These are phyloP conservation scores for Latheticus oryzae DNA, from an alignment of 2,888 invertebrate species.

Conservation along the genomic window DNA sequence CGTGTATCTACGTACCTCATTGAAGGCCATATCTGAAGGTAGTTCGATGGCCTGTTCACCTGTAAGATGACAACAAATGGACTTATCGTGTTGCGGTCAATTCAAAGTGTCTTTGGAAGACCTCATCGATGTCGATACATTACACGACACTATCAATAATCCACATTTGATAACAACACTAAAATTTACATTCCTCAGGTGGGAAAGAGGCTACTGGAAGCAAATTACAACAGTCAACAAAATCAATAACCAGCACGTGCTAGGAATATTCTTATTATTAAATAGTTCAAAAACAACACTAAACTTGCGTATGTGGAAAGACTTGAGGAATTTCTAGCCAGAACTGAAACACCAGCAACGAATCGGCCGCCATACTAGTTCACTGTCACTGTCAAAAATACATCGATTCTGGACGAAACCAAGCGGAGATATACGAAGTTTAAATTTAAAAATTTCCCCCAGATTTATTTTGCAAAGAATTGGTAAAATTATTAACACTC, in stretches of 20 bases:
- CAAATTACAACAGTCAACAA: background rate
- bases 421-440: conserved; percentile 15
- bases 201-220: conserved; percentile 32
- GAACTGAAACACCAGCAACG: conserved; percentile 55
- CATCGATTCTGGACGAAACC: no score
- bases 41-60: conserved; percentile 70
- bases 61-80: conserved; percentile 66
- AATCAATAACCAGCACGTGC: conserved; percentile 1
- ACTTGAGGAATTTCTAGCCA: conserved; percentile 50
- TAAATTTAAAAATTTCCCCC: no score
- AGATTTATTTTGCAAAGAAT: no score
- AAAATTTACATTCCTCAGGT: conserved; percentile 53
- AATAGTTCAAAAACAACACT: no score
- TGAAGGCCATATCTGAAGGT: conserved; percentile 80
- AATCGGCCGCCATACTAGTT: conserved; percentile 59
- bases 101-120: conserved; percentile 18
- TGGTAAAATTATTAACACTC: no score
- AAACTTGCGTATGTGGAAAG: conserved; percentile 30
- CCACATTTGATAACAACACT: conserved; percentile 42
- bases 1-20: conserved; percentile 75
- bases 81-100: conserved; percentile 31
- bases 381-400: no score
- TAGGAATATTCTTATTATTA: conserved; percentile 2
- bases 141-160: conserved; percentile 26
- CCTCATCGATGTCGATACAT: conserved; percentile 15